A percentile compares a stretch with the other conserved stretches of the same genome.
phyloP scores from a whole-genome alignment of 2,797 vertebrate genomes.

The Echeneis naucrates region DNA sequence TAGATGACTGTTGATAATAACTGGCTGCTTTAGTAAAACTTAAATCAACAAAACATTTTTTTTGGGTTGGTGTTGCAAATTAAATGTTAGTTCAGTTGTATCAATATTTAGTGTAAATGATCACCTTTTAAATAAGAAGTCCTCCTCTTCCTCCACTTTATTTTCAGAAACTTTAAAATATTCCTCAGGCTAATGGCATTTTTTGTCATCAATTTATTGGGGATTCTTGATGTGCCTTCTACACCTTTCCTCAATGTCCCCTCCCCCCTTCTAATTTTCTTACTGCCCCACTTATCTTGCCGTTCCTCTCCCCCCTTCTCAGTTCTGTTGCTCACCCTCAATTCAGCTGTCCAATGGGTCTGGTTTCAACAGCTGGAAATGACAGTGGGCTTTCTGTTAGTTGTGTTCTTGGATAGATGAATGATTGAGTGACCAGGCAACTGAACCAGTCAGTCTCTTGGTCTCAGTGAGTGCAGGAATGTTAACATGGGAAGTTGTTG shows the following conservation, averaged over 20 bases:
- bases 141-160: background rate
- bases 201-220: slow-evolving; percentile 17
- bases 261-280: slow-evolving; percentile 19
- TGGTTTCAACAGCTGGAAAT: slow-evolving; percentile 72
- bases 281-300: slow-evolving; percentile 18
- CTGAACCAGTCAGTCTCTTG: slow-evolving; percentile 21
- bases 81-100: background rate
- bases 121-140: background rate
- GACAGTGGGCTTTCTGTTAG: slow-evolving; percentile 22
- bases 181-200: background rate
- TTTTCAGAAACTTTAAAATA: background rate
- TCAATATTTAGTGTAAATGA: background rate
- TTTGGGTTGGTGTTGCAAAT: slow-evolving; percentile 2
- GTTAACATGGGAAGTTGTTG: background rate
- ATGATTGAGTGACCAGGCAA: slow-evolving; percentile 26
- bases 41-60: background rate
- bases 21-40: background rate
- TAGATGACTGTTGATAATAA: background rate
- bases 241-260: slow-evolving; percentile 20
- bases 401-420: slow-evolving; percentile 11
- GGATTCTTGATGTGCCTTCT: slow-evolving; percentile 9
- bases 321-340: slow-evolving; percentile 42
- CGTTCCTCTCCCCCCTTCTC: slow-evolving; percentile 32
- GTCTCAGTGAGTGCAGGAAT: slow-evolving; percentile 7
- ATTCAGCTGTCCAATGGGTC: slow-evolving; percentile 81